phyloP scores from a whole-genome alignment of 1,140 invertebrate species.

The Procambarus virginalis region DNA sequence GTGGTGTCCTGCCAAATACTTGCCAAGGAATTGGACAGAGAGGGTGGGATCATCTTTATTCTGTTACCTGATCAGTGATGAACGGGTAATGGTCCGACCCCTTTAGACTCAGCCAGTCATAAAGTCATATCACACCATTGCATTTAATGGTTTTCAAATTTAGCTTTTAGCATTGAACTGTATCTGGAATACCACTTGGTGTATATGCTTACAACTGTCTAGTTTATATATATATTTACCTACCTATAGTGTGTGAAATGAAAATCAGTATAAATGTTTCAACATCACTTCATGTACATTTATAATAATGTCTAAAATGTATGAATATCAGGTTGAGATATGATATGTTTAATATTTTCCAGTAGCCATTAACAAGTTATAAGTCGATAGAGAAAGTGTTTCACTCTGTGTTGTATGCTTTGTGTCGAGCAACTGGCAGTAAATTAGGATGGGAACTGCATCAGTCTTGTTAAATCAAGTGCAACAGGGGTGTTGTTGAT shows the following conservation, averaged over 20 bases:
- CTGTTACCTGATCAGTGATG: not conserved
- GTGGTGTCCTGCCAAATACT: not conserved
- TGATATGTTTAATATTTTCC: conserved; percentile 23
- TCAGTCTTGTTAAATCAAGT: not conserved
- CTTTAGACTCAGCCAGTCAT: not conserved
- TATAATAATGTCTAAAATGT: conserved; percentile 9
- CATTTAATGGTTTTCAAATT: not conserved
- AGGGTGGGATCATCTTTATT: not conserved
- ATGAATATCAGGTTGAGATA: conserved; percentile 37
- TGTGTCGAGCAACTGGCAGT: conserved; percentile 13
- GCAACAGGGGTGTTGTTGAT: not conserved
- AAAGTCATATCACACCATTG: conserved; percentile 6
- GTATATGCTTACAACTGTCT: conserved; percentile 3
- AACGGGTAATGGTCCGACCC: not conserved
- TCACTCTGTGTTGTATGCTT: conserved; percentile 25
- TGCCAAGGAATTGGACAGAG: not conserved
- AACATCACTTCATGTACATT: not conserved
- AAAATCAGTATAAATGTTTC: not conserved
- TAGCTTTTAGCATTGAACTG: not conserved
- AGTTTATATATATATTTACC: not conserved
- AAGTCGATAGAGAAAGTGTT: conserved; percentile 23
- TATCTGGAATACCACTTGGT: not conserved
- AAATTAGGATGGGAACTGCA: not conserved
- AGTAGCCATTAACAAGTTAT: conserved; percentile 30
- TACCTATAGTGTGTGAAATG: not conserved